phyloP scores from a whole-genome alignment of 2,113 vertebrate genomes.

The Morphnarchus princeps region DNA sequence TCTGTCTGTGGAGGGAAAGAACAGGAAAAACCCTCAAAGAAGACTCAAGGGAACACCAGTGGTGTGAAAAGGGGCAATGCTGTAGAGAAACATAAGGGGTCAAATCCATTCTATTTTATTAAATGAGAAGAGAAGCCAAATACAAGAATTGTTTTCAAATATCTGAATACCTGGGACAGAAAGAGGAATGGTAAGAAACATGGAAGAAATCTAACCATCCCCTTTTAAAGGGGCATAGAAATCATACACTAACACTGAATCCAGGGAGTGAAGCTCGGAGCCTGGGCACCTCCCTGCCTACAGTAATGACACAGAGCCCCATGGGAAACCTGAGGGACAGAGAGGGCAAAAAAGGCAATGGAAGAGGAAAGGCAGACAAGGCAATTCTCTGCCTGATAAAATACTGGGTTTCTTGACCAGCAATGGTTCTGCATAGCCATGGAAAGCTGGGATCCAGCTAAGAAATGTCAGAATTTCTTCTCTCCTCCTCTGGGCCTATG shows the following conservation, averaged over 20 bases:
- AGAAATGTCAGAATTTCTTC: background rate
- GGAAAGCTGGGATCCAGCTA: background rate
- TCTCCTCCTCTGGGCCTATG: background rate
- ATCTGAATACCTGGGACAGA: background rate
- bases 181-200: background rate
- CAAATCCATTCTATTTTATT: background rate
- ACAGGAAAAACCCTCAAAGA: background rate
- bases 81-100: background rate
- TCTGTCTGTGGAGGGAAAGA: slow-evolving; percentile 82
- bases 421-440: background rate
- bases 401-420: background rate
- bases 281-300: background rate
- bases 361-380: background rate
- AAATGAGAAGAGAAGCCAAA: background rate
- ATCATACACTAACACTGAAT: background rate
- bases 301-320: background rate
- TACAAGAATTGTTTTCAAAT: background rate
- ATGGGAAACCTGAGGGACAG: background rate
- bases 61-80: background rate
- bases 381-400: background rate
- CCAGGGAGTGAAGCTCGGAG: background rate
- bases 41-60: background rate
- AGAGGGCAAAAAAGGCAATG: background rate
- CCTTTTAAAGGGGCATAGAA: background rate
- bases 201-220: background rate